phyloP scores from a whole-genome alignment of 2,888 invertebrate species.

The Oscheius sp. region DNA sequence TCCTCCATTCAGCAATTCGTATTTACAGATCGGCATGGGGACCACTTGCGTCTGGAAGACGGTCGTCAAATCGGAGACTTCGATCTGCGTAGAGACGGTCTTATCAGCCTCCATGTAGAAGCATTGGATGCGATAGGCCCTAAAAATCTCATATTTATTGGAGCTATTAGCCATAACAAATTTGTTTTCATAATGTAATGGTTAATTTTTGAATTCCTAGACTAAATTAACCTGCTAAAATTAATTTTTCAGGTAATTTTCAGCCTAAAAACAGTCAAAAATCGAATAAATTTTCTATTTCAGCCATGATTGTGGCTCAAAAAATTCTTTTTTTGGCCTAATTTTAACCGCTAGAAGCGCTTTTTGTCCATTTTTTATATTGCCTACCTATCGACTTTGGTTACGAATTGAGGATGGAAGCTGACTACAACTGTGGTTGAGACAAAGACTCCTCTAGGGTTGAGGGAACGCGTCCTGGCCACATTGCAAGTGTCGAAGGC shows the following conservation, averaged over 20 bases:
- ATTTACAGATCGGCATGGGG: constrained; percentile 69
- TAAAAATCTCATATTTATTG: neutral
- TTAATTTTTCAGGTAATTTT: no score
- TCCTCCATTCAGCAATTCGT: constrained; percentile 69
- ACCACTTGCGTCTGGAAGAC: constrained; percentile 69
- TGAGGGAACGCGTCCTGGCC: constrained; percentile 68
- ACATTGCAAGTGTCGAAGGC: constrained; percentile 70
- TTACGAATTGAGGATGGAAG: constrained; percentile 70
- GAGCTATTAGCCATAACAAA: neutral
- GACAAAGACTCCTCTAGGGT: constrained; percentile 69
- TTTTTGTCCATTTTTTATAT: neutral
- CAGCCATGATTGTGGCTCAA: no score
- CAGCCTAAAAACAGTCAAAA: no score
- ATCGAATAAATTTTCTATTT: no score
- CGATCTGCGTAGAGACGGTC: constrained; percentile 67
- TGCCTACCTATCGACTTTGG: constrained; percentile 61
- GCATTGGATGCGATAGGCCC: constrained; percentile 70
- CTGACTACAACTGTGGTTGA: constrained; percentile 69
- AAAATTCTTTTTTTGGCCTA: neutral
- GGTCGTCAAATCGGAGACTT: constrained; percentile 69
- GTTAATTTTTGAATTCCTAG: no score
- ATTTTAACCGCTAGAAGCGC: neutral
- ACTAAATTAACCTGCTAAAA: no score
- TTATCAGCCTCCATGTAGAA: constrained; percentile 71
- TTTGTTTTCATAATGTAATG: no score